Evolutionary conservation across 2,888 invertebrate genomes (phyloP), one percentile per base, ranked within the genome.

Genomic region (Calephelis perditalis): DNA sequence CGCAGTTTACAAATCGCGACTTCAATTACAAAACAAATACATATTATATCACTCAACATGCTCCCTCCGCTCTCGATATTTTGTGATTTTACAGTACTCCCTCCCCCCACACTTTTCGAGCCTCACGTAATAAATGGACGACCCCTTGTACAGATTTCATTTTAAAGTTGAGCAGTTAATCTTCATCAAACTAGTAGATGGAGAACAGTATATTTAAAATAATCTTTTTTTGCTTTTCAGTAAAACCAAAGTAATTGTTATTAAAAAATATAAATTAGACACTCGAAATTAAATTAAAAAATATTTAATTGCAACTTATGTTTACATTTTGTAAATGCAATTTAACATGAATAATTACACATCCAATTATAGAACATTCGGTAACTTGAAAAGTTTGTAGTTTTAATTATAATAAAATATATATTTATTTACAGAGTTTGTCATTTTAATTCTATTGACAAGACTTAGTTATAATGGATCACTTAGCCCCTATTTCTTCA

Each of bases 311-410:
- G 15, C 36, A 40, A 49, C 58, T 49, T 58, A 58, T 26, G 40
- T 15, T 49, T 49, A 58, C 37, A 45, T 49, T 47, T 47, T 58
- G 40, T 58, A 58, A 47, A 47, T 58, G 58, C 49, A 44, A 58
- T 58, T 37, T 40, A 15, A 58, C 37, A 47, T 37, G 35, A 58
- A 12, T 35, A 9, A 12, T 40, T 37, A 52, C 36, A 54, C 35
- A 3, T 54, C 35, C 35, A 52, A 52, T 36, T 54, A 36, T 54
- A 54, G 52, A 54, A 54, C 7, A 11, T 54, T 58, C 43, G 58
- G 58, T 58, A 58, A 58, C 58, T 52, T 43, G 10, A 43, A 43
- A 56, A 52, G 5, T 47, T 15, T n/a, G 52, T 58, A 58, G 40
- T 49, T n/a, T 8, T 52, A 15, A 58, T 46, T 54, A 36, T 9